Base-by-base conservation (phyloP, 2,888 invertebrate species). In the Exocentrus adspersus region DNA sequence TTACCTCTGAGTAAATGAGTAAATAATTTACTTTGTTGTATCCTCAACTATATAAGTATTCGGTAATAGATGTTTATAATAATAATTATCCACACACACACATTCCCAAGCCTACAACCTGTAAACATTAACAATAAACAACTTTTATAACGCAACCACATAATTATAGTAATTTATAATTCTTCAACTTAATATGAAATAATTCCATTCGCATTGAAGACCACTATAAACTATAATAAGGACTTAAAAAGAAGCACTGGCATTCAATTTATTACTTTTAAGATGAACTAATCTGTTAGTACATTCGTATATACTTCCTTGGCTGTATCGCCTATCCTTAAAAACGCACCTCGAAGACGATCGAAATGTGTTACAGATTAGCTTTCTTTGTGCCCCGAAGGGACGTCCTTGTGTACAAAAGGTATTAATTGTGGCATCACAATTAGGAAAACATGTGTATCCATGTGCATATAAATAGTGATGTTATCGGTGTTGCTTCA, bases 331-430 rank as follows among this genome's bases (percentile, higher is more conserved):
- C 2, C 41, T 12, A 14, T n/a, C 41, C 53, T 42, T 53, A 21
- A 14, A 48, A 54, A 17, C 12, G n/a, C n/a, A n/a, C n/a, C n/a
- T 24, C 24, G 43, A 43, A 54, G 54, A 43, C 30, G 54, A 54
- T 28, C 54, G 54, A 54, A 24, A 54, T 54, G 54, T 28, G 54
- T 28, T 54, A 54, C 54, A 54, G n/a, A 43, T 54, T 28, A 19
- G 28, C 9, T 24, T 20, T 20, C 37, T n/a, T 37, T 10, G 3
- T 7, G 10, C 20, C 32, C 43, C 14, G 24, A n/a, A 10, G 42
- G 19, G 30, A 2, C 30, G 54, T 42, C 54, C 54, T 54, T 43
- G 54, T 28, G 21, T 12, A 6, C 20, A 21, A 37, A 54, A 43
- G 41, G 14, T 10, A 17, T 28, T 45, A 54, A 43, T 14, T 54